A percentile compares a stretch with the other conserved stretches of the same genome.
Conservation (phyloP, 2,888 invertebrate species). For the Tachina lurida region DNA sequence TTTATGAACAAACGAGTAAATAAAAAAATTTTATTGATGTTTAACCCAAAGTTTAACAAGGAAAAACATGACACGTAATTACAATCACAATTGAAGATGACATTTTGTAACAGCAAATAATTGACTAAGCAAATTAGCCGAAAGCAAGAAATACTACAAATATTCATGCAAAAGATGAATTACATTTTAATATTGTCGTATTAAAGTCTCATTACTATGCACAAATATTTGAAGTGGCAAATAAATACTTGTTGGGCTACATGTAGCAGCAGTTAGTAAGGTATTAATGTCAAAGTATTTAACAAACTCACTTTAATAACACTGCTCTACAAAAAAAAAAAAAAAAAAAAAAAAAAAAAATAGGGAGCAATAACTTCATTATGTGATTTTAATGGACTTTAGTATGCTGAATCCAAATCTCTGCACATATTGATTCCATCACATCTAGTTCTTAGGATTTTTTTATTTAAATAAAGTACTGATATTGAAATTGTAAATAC, state of each 20-base stretch:
- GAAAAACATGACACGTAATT: neutral
- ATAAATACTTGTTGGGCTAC: neutral
- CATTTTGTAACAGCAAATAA: slow-evolving; percentile 59
- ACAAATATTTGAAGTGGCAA: neutral
- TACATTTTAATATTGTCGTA: slow-evolving; percentile 64
- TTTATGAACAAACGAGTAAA: no score
- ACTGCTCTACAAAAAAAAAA: no score
- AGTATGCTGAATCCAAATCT: no score
- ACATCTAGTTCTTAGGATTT: no score
- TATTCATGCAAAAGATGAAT: slow-evolving; percentile 57
- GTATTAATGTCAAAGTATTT: neutral
- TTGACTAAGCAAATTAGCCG: slow-evolving; percentile 47
- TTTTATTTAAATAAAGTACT: no score
- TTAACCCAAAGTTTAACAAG: neutral
- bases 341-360: no score
- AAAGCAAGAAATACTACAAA: slow-evolving; percentile 22
- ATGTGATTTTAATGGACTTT: no score
- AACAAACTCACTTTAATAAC: neutral
- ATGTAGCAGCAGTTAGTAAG: neutral
- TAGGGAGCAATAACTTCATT: no score
- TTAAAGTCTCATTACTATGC: slow-evolving; percentile 42
- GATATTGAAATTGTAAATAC: no score
- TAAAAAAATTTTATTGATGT: neutral
- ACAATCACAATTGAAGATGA: slow-evolving; percentile 55
- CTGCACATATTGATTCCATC: no score